Evolutionary conservation across 2,797 vertebrate species (phyloP), one percentile per base, ranked within the genome.

Genomic region (Protonibea diacanthus): DNA sequence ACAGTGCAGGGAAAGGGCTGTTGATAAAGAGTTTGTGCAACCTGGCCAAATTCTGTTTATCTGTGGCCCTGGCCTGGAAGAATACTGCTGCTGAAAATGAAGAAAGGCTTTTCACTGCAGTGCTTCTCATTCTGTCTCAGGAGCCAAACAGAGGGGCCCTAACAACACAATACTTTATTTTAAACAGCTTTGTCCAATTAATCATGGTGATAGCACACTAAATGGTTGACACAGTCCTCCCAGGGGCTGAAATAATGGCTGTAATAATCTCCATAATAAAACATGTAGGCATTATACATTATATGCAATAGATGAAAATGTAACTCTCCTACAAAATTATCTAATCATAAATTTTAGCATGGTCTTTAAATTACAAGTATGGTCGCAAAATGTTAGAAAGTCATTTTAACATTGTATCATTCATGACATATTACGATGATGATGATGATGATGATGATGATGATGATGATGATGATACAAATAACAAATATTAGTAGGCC

Each of bases 121-220:
- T 71, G 38, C 78, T 66, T 92, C 91, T 93, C 86, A 89, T 53
- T 49, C 84, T 88, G 86, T 86, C 74, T 86, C 82, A 72, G 80
- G 25, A 52, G 55, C 86, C 80, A 77, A 83, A 77, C 42, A 57
- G 56, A 70, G 40, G 63, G 62, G 61, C 45, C 62, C 45, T 53
- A 6, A 67, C 18, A 52, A n/a, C 23, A 60, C 17, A 62, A 6
- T 4, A 51, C 1, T 27, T 66, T 1, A 18, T 61, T 29, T n/a
- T 48, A 25, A 76, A 48, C 61, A 52, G 33, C 18, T 47, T 45
- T 48, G 9, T 53, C 49, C 5, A 20, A 38, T 73, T 72, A n/a
- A 45, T 57, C 49, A 33, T 2, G 2, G 25, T 23, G 8, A 52
- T 45, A 74, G 15, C 23, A 33, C 20, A 42, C 6, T n/a, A 6